These are phyloP conservation scores for Scolanthus callimorphus DNA, from an alignment of 92 coral and sea anemone genomes.

Conservation along the genomic window DNA sequence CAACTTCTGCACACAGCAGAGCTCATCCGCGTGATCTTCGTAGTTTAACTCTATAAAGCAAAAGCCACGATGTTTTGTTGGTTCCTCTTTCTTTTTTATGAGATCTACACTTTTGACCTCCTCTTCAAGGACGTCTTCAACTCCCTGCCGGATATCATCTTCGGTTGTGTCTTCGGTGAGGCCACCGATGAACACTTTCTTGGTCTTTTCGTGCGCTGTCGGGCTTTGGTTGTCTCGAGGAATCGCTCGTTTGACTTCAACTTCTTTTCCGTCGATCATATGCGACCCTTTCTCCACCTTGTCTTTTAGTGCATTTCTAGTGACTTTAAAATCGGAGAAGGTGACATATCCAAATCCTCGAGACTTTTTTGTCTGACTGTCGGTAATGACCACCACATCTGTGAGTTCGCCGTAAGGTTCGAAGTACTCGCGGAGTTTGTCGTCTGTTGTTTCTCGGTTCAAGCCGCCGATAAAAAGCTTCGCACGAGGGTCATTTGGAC, in stretches of 20 bases:
- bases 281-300: constrained; percentile 66
- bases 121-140: constrained; percentile 28
- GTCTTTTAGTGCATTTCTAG: constrained; percentile 43
- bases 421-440: constrained; percentile 65
- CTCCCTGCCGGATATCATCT: constrained; percentile 47
- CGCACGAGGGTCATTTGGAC: constrained; percentile 1
- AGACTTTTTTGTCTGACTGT: constrained; percentile 45
- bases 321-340: constrained; percentile 31
- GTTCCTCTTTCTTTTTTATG: constrained; percentile 45
- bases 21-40: constrained; percentile 70
- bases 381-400: constrained; percentile 73
- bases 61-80: constrained; percentile 53
- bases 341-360: constrained; percentile 97
- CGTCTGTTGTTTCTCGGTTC: constrained; percentile 65
- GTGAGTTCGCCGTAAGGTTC: constrained; percentile 57
- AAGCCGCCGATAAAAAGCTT: constrained; percentile 94
- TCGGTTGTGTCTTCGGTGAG: constrained; percentile 59
- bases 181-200: constrained; percentile 93
- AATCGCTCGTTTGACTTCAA: constrained; percentile 93
- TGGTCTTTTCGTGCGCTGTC: constrained; percentile 69
- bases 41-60: constrained; percentile 72
- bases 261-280: constrained; percentile 71
- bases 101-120: constrained; percentile 34
- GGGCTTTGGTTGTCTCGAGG: constrained; percentile 79
- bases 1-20: constrained; percentile 71